Evolutionary conservation across 1,140 invertebrate genomes (phyloP).

Genomic region (Scaptodrosophila lebanonensis): DNA sequence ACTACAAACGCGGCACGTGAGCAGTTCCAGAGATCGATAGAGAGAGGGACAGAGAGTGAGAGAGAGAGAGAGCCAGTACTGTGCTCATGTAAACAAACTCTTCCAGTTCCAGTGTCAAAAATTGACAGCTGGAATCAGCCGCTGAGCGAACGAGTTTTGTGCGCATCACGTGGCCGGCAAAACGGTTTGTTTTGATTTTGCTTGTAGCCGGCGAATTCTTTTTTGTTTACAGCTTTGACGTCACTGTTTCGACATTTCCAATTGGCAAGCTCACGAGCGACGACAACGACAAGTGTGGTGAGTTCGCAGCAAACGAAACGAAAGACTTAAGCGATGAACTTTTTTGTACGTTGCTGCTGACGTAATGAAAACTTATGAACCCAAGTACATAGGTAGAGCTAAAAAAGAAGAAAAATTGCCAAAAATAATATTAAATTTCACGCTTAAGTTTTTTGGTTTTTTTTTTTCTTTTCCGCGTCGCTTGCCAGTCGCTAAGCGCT

Average conservation of each 20-base stretch:
- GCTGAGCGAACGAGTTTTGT: slow-evolving; percentile 43
- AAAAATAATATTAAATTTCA: slow-evolving; percentile 61
- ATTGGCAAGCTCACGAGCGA: slow-evolving; percentile 33
- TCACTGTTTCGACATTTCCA: slow-evolving; percentile 66
- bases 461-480: too few relatives aligned
- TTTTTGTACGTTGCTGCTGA: slow-evolving; percentile 34
- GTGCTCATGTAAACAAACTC: slow-evolving; percentile 57
- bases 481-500: slow-evolving; percentile 63
- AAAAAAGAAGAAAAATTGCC: not conserved
- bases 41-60: too few relatives aligned
- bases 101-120: slow-evolving; percentile 35
- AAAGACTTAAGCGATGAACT: slow-evolving; percentile 69
- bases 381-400: not conserved
- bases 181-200: slow-evolving; percentile 69
- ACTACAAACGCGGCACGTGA: slow-evolving; percentile 26
- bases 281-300: not conserved
- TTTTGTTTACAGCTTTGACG: slow-evolving; percentile 63
- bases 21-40: too few relatives aligned
- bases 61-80: too few relatives aligned
- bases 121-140: slow-evolving; percentile 34
- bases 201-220: slow-evolving; percentile 13
- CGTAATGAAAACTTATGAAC: slow-evolving; percentile 20
- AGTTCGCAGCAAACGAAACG: slow-evolving; percentile 18
- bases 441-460: slow-evolving; percentile 31
- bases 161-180: slow-evolving; percentile 65